A percentile compares a stretch with the other conserved stretches of the same genome.
Conservation (phyloP, 2,797 vertebrate species). For the Coranthus polyacanthus region DNA sequence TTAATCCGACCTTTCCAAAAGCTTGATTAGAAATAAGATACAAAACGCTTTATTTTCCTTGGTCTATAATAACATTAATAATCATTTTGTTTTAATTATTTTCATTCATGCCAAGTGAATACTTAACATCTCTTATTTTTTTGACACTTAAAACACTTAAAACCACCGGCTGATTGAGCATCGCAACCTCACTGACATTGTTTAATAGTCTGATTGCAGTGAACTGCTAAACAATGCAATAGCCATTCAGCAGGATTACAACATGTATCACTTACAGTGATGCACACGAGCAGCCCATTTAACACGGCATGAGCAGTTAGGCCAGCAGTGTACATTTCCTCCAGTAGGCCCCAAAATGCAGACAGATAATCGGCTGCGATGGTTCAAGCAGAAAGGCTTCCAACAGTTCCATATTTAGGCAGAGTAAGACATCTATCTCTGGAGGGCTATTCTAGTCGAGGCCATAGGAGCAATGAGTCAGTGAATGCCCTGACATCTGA, state of each 20-base stretch:
- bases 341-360: conserved; percentile 27
- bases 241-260: conserved; percentile 42
- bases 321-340: conserved; percentile 31
- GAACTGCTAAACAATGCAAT: conserved; percentile 27
- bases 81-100: no score
- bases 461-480: conserved; percentile 66
- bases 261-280: conserved; percentile 30
- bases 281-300: conserved; percentile 28
- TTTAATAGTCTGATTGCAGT: conserved; percentile 41
- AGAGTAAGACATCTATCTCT: conserved; percentile 66
- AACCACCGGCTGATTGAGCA: neutral
- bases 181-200: neutral
- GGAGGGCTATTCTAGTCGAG: conserved; percentile 53
- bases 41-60: conserved; percentile 2
- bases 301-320: conserved; percentile 21
- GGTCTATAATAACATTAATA: neutral
- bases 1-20: conserved; percentile 39
- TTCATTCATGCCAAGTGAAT: no score
- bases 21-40: conserved; percentile 48
- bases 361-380: conserved; percentile 41
- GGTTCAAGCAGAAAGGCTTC: conserved; percentile 38
- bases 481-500: conserved; percentile 60
- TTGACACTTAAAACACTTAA: neutral
- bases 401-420: conserved; percentile 56
- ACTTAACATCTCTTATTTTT: conserved; percentile 4